Conservation (phyloP, 2,113 vertebrate species). For the Danionella cerebrum region DNA sequence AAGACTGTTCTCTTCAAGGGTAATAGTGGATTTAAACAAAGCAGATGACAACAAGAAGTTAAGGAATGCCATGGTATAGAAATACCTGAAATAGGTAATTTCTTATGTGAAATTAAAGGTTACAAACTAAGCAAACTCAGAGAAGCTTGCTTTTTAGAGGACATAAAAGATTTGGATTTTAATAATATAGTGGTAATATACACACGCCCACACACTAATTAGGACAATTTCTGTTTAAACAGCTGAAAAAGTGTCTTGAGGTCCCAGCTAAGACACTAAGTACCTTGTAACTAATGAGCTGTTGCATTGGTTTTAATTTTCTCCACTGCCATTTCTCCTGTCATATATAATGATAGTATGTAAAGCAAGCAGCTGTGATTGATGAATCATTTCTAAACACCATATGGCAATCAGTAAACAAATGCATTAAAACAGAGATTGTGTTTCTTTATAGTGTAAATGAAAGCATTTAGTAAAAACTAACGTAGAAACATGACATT, state of each 20-base stretch:
- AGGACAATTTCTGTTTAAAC: not conserved
- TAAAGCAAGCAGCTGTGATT: not conserved
- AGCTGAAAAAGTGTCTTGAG: too few relatives aligned
- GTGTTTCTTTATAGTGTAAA: not conserved
- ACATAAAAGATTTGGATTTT: too few relatives aligned
- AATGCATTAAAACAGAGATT: not conserved
- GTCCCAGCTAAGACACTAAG: not conserved
- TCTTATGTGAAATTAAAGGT: too few relatives aligned
- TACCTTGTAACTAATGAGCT: not conserved
- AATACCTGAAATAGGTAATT: too few relatives aligned
- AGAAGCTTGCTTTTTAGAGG: too few relatives aligned
- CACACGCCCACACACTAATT: too few relatives aligned
- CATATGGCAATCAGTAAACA: not conserved
- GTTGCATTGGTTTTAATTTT: not conserved
- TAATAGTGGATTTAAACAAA: too few relatives aligned
- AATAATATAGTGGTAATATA: too few relatives aligned
- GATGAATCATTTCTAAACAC: not conserved
- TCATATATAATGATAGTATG: not conserved
- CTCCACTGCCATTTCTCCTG: not conserved
- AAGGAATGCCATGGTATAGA: too few relatives aligned
- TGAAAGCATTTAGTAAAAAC: not conserved
- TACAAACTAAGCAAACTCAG: too few relatives aligned
- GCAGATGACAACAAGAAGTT: too few relatives aligned
- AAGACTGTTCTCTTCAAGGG: too few relatives aligned
- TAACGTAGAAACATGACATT: not conserved